phyloP scores from a whole-genome alignment of 2,888 invertebrate genomes.

The Nezara viridula region DNA sequence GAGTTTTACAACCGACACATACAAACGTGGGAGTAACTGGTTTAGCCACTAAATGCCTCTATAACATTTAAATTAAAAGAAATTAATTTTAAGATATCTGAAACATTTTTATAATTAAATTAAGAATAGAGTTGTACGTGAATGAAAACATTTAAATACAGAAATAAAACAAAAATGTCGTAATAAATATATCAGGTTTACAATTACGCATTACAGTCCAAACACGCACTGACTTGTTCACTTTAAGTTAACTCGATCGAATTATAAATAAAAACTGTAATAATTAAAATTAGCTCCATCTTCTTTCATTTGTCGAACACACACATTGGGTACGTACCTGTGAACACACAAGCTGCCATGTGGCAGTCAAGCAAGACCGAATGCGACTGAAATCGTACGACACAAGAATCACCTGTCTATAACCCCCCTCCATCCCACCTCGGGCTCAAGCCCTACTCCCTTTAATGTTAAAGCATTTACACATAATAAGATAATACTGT shows the following conservation, averaged over 20 bases:
- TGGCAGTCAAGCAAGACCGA: slow-evolving; percentile 4
- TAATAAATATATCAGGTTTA: background rate
- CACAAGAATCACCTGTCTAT: background rate
- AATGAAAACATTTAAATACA: background rate
- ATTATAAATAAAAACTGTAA: background rate
- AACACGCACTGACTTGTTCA: background rate
- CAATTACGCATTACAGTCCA: background rate
- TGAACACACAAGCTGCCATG: background rate
- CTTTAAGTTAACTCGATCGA: background rate
- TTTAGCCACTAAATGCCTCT: background rate
- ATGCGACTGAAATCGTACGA: background rate
- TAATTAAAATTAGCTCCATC: background rate
- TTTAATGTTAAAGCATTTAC: background rate
- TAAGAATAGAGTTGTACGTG: too few species aligned
- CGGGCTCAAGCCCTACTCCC: background rate
- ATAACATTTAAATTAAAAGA: background rate
- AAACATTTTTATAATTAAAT: too few species aligned
- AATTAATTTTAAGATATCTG: background rate
- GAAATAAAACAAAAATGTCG: background rate
- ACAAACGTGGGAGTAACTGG: background rate
- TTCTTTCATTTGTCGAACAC: background rate
- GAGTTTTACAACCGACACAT: background rate
- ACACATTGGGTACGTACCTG: background rate
- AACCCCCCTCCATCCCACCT: slow-evolving; percentile 6
- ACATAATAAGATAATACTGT: background rate